Evolutionary conservation across 2,113 vertebrate species (phyloP).

Genomic region (Rhabdornis inornatus): DNA sequence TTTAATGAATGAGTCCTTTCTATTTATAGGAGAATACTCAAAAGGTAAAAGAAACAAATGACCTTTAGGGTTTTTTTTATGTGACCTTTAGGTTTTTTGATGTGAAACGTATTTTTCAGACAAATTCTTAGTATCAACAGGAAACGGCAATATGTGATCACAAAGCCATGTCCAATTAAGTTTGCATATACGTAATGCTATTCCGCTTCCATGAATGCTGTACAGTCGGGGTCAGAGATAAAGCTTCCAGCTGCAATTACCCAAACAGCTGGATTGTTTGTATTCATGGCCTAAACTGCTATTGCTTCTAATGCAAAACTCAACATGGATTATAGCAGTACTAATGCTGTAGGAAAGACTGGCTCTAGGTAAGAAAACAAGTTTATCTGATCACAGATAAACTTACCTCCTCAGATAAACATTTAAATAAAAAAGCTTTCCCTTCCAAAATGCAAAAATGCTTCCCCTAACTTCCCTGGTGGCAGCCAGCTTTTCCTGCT

Average conservation of each 20-base stretch:
- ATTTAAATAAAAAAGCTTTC: not conserved
- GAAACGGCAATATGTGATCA: not conserved
- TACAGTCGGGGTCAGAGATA: not conserved
- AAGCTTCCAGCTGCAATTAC: conserved; percentile 27
- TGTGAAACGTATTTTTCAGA: not conserved
- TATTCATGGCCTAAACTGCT: not conserved
- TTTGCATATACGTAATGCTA: not conserved
- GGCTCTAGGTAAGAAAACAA: not conserved
- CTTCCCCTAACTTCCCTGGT: not conserved
- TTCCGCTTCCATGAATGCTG: not conserved
- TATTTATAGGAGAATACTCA: not conserved
- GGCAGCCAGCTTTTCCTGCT: not conserved
- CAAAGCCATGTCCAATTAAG: not conserved
- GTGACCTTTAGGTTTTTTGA: not conserved
- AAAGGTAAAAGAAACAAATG: not conserved
- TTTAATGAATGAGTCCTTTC: conserved; percentile 24
- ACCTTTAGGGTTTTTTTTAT: not conserved
- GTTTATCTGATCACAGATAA: not conserved
- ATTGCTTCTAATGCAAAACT: not conserved
- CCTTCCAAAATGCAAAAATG: not conserved
- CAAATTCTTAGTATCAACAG: not conserved
- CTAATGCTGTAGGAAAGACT: not conserved
- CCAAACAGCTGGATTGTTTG: conserved; percentile 4
- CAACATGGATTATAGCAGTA: not conserved
- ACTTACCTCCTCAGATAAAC: not conserved